Evolutionary conservation across 2,113 vertebrate species (phyloP).

Genomic region (Ptilorrhoa leucosticta): DNA sequence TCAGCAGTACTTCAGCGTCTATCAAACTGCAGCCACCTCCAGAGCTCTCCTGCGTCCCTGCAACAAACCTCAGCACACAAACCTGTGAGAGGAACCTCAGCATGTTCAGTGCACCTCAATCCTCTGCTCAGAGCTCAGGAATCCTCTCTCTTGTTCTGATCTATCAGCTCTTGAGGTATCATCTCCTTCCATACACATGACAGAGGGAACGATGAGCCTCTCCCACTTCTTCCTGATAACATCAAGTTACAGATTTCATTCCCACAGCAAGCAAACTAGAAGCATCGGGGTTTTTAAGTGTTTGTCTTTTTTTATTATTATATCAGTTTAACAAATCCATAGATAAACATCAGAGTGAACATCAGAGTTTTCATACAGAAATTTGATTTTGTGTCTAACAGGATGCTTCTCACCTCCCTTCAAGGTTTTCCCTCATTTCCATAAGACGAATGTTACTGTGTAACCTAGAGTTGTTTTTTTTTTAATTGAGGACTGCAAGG

Average conservation of each 20-base stretch:
- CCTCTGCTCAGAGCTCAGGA: neutral
- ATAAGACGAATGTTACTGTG: neutral
- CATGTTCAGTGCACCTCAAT: rapidly evolving
- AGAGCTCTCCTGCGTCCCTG: neutral
- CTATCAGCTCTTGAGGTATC: neutral
- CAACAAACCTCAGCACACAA: neutral
- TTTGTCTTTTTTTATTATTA: neutral
- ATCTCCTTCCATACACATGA: neutral
- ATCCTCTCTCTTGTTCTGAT: neutral
- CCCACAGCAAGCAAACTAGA: neutral
- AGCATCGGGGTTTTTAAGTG: neutral
- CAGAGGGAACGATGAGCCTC: neutral
- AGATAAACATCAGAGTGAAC: neutral
- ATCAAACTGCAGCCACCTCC: neutral
- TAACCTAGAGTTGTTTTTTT: neutral
- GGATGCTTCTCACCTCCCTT: neutral
- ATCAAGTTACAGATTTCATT: neutral
- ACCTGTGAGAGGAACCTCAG: neutral
- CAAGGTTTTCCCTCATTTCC: neutral
- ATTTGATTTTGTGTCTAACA: neutral
- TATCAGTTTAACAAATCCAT: neutral
- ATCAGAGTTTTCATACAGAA: neutral
- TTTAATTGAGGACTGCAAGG: neutral
- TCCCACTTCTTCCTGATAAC: neutral
- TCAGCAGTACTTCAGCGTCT: neutral